phyloP scores from a whole-genome alignment of 2,113 vertebrate genomes.

The Arenaria interpres region DNA sequence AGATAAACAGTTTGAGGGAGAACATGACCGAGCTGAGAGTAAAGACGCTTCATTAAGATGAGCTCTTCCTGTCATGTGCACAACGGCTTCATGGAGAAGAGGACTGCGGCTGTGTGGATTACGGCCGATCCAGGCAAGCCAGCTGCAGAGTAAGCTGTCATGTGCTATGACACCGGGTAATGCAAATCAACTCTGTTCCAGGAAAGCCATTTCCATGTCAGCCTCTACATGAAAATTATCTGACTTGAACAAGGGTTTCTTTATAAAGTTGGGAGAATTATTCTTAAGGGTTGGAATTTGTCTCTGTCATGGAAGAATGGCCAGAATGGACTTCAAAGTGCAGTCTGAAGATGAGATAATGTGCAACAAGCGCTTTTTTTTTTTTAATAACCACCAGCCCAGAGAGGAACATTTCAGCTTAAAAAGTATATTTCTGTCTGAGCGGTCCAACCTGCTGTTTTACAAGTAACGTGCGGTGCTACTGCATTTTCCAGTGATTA shows the following conservation, averaged over 20 bases:
- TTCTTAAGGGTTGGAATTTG: slow-evolving; percentile 20
- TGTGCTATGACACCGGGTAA: slow-evolving; percentile 32
- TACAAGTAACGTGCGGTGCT: not conserved
- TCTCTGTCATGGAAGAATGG: slow-evolving; percentile 8
- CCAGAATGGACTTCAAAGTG: slow-evolving; percentile 29
- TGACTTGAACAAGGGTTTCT: slow-evolving; percentile 38
- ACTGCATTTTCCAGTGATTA: not conserved
- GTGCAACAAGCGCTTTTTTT: not conserved
- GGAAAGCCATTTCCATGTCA: slow-evolving; percentile 47
- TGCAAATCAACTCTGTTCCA: slow-evolving; percentile 22
- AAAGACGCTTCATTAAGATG: not conserved
- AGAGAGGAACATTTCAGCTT: not conserved
- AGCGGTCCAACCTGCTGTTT: not conserved
- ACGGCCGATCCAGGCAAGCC: not conserved
- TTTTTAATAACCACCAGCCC: not conserved
- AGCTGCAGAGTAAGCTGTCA: slow-evolving; percentile 37
- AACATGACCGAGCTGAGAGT: not conserved
- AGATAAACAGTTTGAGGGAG: not conserved
- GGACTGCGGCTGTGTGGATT: not conserved
- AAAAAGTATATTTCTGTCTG: not conserved
- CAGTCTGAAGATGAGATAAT: slow-evolving; percentile 20
- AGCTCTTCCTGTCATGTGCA: not conserved
- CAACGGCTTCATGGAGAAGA: not conserved
- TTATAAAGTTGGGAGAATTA: slow-evolving; percentile 28
- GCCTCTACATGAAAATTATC: slow-evolving; percentile 35